These are phyloP conservation scores for Battus philenor DNA, from an alignment of 1,140 invertebrate genomes.

Conservation along the genomic window DNA sequence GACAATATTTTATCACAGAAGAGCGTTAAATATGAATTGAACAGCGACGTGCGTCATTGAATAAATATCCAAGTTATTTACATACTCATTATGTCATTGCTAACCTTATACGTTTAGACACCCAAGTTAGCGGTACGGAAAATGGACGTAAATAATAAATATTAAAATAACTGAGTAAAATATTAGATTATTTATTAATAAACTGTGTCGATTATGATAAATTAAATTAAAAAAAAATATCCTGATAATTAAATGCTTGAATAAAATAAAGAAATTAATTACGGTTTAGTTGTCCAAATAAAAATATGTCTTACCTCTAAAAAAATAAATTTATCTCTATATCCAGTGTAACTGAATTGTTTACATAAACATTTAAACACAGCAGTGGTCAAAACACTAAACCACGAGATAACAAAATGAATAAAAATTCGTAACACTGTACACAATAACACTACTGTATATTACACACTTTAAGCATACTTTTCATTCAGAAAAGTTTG, in stretches of 20 bases:
- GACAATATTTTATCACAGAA: slow-evolving; percentile 13
- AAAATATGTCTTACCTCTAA: slow-evolving; percentile 1
- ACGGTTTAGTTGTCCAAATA: background rate
- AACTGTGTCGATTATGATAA: too few species aligned
- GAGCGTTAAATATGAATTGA: slow-evolving; percentile 18
- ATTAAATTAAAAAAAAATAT: too few species aligned
- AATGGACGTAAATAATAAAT: too few species aligned
- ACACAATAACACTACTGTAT: slow-evolving; percentile 27
- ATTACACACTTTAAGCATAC: slow-evolving; percentile 32
- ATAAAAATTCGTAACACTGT: slow-evolving; percentile 22
- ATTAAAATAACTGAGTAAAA: too few species aligned
- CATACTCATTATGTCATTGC: slow-evolving; percentile 39
- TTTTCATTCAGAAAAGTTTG: slow-evolving; percentile 65
- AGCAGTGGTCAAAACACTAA: slow-evolving; percentile 22
- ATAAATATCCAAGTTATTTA: slow-evolving; percentile 32
- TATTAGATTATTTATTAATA: too few species aligned
- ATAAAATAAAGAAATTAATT: too few species aligned
- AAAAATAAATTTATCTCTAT: background rate
- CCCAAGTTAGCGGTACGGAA: slow-evolving; percentile 6
- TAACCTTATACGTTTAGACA: slow-evolving; percentile 24
- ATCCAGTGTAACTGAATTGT: slow-evolving; percentile 17
- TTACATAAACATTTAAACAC: slow-evolving; percentile 31
- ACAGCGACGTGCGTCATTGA: slow-evolving; percentile 36
- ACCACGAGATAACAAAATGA: slow-evolving; percentile 17
- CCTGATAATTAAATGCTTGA: too few species aligned